Evolutionary conservation across 37 sponge, comb jelly and placozoan genomes (phyloP).

Genomic region (Hormiphora californensis): DNA sequence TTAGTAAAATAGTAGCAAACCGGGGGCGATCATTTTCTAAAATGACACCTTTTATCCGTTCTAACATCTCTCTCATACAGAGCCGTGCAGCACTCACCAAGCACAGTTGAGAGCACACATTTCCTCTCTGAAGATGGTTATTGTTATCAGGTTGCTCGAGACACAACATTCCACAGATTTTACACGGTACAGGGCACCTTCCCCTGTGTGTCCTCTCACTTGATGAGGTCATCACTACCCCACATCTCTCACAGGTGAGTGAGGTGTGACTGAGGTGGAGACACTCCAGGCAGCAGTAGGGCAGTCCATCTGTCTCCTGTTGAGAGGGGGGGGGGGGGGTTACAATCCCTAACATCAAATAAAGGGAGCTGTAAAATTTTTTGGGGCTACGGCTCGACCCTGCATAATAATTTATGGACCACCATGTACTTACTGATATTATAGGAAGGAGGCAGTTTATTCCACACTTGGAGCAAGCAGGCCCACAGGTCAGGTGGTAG

Average conservation of each 20-base stretch:
- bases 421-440: neutral
- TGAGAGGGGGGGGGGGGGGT: neutral
- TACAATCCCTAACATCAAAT: neutral
- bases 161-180: slow-evolving; percentile 31
- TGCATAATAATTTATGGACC: neutral
- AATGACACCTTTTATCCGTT: no score
- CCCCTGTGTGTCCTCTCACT: neutral
- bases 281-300: slow-evolving; percentile 45
- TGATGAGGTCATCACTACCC: neutral
- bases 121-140: no score
- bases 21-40: no score
- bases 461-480: slow-evolving; percentile 30
- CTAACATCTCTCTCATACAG: no score
- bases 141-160: neutral
- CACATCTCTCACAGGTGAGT: slow-evolving; percentile 15
- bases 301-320: slow-evolving; percentile 6
- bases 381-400: neutral
- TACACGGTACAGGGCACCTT: neutral
- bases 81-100: neutral
- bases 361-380: neutral
- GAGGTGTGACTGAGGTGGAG: neutral
- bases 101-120: slow-evolving; percentile 44
- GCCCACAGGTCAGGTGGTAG: slow-evolving; percentile 25
- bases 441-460: neutral
- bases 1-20: no score